Evolutionary conservation across 2,113 vertebrate species (phyloP), one percentile per base, ranked within the genome.

Genomic region (Ploceus nigricollis): DNA sequence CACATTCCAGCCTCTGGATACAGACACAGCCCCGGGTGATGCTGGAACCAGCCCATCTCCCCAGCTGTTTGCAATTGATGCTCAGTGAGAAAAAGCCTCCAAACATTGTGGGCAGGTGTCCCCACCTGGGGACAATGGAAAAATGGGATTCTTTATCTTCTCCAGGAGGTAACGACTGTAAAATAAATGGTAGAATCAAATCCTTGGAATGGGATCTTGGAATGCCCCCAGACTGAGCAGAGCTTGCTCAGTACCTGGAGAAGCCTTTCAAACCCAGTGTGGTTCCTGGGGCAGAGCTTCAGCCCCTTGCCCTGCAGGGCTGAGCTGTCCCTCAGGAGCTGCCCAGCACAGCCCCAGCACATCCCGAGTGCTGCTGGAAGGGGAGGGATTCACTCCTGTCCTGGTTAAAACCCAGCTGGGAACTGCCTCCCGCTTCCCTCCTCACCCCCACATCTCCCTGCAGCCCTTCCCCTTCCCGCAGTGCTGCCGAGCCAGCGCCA

Each of bases 1-100:
- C 20, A 8, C 14, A 25, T 13, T 39, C 15, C 83, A 60, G 72
- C 54, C 72, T 33, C 68, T 15, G 9, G 42, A 11, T 0, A 44
- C 0, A 4, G n/a, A 35, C 4, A 31, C 25, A 13, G 81, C 39
- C 37, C 10, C 2, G 2, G 5, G 61, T 20, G 22, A 42, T 2
- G 82, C 53, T 5, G 1, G 60, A 42, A 57, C 13, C n/a, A 10
- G 13, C 10, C 14, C 3, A 15, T 9, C 37, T 66, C 44, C 65
- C 35, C 0, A 5, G 42, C 53, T 39, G 10, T 5, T 42, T 64
- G 20, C 45, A 40, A 63, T 2, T 2, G 31, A n/a, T 16, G 76
- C 4, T 42, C 57, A 23, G 56, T 2, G 63, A 72, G 45, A 78
- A 57, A 2, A 18, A 76, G 76, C 17, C 60, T 56, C 28, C 56